Conservation (phyloP, 2,888 invertebrate species). For the Drosophila neotestacea region DNA sequence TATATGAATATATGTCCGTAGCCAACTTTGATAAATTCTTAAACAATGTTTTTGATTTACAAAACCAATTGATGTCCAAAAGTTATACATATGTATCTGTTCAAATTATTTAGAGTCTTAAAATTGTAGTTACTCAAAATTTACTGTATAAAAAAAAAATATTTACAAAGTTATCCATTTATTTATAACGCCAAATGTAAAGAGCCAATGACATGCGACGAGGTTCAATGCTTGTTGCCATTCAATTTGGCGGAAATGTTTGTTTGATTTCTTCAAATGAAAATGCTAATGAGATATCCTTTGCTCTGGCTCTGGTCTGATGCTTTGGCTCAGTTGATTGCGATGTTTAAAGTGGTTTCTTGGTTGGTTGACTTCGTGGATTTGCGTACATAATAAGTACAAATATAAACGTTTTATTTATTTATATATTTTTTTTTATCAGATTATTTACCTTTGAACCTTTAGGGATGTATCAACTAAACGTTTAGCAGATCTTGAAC, state of each 20-base stretch:
- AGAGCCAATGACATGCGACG: slow-evolving; percentile 53
- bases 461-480: slow-evolving; percentile 27
- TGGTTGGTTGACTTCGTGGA: slow-evolving; percentile 36
- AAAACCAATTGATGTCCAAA: no score
- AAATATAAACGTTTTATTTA: slow-evolving; percentile 41
- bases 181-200: slow-evolving; percentile 14
- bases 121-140: neutral
- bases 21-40: slow-evolving; percentile 25
- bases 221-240: slow-evolving; percentile 56
- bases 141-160: neutral
- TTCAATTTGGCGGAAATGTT: slow-evolving; percentile 64
- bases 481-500: slow-evolving; percentile 34
- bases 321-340: slow-evolving; percentile 43
- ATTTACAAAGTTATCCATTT: neutral
- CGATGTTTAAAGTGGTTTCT: slow-evolving; percentile 46
- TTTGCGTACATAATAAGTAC: slow-evolving; percentile 44
- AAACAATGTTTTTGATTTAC: no score
- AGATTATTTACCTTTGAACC: slow-evolving; percentile 78
- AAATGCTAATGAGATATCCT: slow-evolving; percentile 70
- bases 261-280: slow-evolving; percentile 64
- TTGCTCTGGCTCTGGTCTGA: neutral
- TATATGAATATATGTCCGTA: slow-evolving; percentile 1
- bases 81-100: no score
- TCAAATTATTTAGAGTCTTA: neutral
- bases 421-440: slow-evolving; percentile 26